Evolutionary conservation across 2,113 vertebrate genomes (phyloP), one percentile per base, ranked within the genome.

Genomic region (Odontesthes bonariensis): DNA sequence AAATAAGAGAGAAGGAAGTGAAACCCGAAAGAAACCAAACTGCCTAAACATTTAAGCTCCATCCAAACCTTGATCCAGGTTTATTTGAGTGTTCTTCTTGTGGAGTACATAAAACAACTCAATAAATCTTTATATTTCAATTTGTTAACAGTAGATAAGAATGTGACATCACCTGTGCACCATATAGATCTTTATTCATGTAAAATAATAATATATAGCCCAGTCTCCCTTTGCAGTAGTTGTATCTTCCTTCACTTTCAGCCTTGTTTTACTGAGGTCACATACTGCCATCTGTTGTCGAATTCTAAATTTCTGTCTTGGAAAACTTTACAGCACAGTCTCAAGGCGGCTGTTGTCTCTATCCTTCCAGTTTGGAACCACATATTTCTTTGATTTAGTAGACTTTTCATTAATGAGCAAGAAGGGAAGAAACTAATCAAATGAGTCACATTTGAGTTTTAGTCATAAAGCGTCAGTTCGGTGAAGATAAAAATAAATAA

Each of bases 271-370:
- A 71, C 33, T 71, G n/a, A 87, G 63, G 69, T 78, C 31, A 31
- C 40, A 63, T 33, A 81, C 87, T 91, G 88, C 90, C 90, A 65
- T 73, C 90, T 90, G 59, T 75, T 84, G 90, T 33, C 65, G 0
- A 33, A 16, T 42, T 77, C 2, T 33, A 53, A 33, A 79, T 47
- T 31, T 31, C 23, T 61, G 20, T 8, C 6, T 17, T 12, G 2
- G 14, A 59, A 71, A 76, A 40, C 12, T 27, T 33, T 0, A 31
- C 19, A 22, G 14, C 3, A 53, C 44, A 62, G 31, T 49, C n/a
- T 23, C 13, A 9, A 17, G 16, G 5, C 38, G 6, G 5, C 1
- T 11, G 63, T 22, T 56, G 4, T 49, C 49, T 67, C 38, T 38
- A 14, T 19, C 16, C 5, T 5, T 53, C 1, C 9, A 55, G 23